A percentile compares a stretch with the other conserved stretches of the same genome.
These are phyloP conservation scores for Oryzias javanicus DNA, from an alignment of 2,113 vertebrate genomes.

Conservation along the genomic window DNA sequence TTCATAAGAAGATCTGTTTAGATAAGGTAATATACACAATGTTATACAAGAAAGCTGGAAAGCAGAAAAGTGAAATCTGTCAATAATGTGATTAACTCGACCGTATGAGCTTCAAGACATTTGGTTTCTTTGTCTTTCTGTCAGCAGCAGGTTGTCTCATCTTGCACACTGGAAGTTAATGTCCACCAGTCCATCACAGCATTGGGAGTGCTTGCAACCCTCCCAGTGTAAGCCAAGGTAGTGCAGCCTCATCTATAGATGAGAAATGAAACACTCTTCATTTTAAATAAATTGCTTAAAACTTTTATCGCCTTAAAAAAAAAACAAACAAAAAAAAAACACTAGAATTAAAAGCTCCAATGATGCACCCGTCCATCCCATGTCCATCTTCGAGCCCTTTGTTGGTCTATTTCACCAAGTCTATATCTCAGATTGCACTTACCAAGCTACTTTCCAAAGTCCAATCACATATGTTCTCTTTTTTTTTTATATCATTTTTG, in stretches of 20 bases:
- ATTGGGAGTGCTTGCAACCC: constrained; percentile 43
- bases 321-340: too few species aligned
- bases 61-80: constrained; percentile 56
- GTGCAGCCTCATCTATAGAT: constrained; percentile 73
- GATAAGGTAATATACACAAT: constrained; percentile 75
- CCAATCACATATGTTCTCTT: constrained; percentile 49
- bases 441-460: constrained; percentile 59
- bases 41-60: constrained; percentile 74
- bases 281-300: constrained; percentile 72
- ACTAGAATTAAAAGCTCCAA: constrained; percentile 40
- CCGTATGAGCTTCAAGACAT: constrained; percentile 17
- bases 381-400: constrained; percentile 44
- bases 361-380: constrained; percentile 37
- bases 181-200: constrained; percentile 37
- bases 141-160: constrained; percentile 37
- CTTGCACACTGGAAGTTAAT: constrained; percentile 27
- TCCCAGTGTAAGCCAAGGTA: constrained; percentile 54
- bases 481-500: background rate
- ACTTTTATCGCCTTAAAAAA: constrained; percentile 35
- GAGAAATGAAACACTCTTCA: constrained; percentile 64
- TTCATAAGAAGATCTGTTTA: constrained; percentile 78
- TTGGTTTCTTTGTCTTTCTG: constrained; percentile 21
- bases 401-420: constrained; percentile 41
- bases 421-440: constrained; percentile 67
- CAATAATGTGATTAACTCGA: constrained; percentile 32